Conservation (phyloP, 2,113 vertebrate species). For the Anthoscopus minutus region DNA sequence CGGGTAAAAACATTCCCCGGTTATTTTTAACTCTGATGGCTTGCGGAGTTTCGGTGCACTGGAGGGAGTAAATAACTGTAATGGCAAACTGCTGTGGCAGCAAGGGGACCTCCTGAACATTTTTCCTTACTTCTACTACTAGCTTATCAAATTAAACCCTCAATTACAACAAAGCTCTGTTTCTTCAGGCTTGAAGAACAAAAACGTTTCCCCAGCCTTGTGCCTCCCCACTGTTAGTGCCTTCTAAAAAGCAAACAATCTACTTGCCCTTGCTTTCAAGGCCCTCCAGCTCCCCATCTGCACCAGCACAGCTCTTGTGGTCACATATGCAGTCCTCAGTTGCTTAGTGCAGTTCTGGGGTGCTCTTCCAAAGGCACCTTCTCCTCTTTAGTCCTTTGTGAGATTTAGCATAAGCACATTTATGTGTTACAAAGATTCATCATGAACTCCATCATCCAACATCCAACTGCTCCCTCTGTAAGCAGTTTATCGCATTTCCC, state of each 20-base stretch:
- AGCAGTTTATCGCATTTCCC: too few species aligned
- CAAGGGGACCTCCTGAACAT: background rate
- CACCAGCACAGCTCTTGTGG: background rate
- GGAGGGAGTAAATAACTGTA: background rate
- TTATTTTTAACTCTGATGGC: conserved; percentile 43
- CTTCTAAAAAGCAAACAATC: background rate
- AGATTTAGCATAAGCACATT: fast-evolving
- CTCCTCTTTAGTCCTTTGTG: background rate
- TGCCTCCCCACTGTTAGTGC: background rate
- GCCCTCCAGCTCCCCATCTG: background rate
- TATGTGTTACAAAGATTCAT: fast-evolving
- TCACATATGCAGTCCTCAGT: fast-evolving
- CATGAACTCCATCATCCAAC: background rate
- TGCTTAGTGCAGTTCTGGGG: background rate
- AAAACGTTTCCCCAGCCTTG: background rate
- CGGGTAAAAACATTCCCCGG: background rate
- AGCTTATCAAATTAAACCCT: background rate
- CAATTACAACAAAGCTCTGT: background rate
- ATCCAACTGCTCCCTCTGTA: background rate
- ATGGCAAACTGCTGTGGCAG: background rate
- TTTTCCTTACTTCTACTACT: background rate
- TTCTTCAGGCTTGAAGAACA: background rate
- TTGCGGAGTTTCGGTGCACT: background rate
- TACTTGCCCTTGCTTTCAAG: background rate
- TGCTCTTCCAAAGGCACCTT: background rate